Base-by-base conservation (phyloP, 2,888 invertebrate species). In the Chalcosyrphus nemorum region DNA sequence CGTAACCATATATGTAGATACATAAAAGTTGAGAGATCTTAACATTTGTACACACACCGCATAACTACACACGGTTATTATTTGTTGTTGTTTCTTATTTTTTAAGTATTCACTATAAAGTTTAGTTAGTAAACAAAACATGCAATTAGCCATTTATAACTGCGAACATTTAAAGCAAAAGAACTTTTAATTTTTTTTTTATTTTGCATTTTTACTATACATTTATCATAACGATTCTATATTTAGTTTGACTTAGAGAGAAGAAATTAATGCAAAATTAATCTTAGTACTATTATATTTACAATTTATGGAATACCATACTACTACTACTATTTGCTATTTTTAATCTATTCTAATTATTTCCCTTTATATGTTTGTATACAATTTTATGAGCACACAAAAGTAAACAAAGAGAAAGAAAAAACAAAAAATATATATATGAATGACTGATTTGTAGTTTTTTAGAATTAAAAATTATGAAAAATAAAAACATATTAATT, bases 361-460 rank as follows among this genome's bases (percentile, higher is more conserved):
- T 82, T 70, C 74, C 68, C 74, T 61, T 78, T 82, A 78, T 68
- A 78, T 68, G 68, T 82, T 82, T 82, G 78, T 78, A 78, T 63
- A 81, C 68, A 81, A 63, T 32, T 74, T 63, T 78, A 66, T 63
- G 66, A 78, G 78, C 82, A 68, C 78, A 82, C 61, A 77, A 72
- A 74, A 74, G 66, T 45, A 76, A 71, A 21, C 50, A 76, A 76
- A 66, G 56, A 45, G 66, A 45, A 45, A 72, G 66, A 41, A 41
- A 41, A 59, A 59, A 19, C 19, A 41, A 35, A 72, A 74, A 63
- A 63, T 65, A 68, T 57, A 80, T 70, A 65, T 57, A 80, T 70
- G 57, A 84, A 80, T 70, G 84, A 84, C 84, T 84, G 84, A 84
- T 75, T 80, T 80, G 80, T 84, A 84, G 84, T 84, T 84, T 80